Percentiles rank a stretch among this genome's conserved stretches.
phyloP scores from a whole-genome alignment of 1,140 invertebrate species.

The Philaenus spumarius region DNA sequence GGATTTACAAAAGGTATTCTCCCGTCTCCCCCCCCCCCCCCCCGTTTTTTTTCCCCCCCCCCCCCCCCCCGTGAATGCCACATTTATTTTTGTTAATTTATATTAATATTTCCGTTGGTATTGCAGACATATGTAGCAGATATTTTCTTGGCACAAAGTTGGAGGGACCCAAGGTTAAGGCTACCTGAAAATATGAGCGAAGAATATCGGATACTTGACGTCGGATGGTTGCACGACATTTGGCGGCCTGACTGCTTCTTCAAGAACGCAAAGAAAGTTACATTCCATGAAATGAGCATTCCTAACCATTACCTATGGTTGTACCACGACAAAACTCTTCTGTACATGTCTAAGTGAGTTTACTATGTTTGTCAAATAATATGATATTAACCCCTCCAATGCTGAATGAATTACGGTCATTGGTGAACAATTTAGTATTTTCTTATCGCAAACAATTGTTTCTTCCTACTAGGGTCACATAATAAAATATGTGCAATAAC shows the following conservation, averaged over 20 bases:
- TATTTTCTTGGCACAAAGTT: constrained; percentile 86
- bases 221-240: constrained; percentile 84
- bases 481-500: too few relatives aligned
- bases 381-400: too few relatives aligned
- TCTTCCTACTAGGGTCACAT: too few relatives aligned
- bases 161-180: constrained; percentile 77
- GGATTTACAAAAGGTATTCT: too few relatives aligned
- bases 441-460: too few relatives aligned
- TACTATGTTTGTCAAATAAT: too few relatives aligned
- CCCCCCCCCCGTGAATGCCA: too few relatives aligned
- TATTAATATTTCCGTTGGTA: constrained; percentile 1
- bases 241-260: constrained; percentile 91
- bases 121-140: constrained; percentile 84
- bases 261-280: constrained; percentile 89
- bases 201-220: constrained; percentile 82
- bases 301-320: constrained; percentile 90
- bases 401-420: too few relatives aligned
- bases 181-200: constrained; percentile 88
- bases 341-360: constrained; percentile 88
- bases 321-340: constrained; percentile 81
- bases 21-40: too few relatives aligned
- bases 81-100: background rate
- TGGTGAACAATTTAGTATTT: too few relatives aligned
- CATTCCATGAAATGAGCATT: constrained; percentile 91
- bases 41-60: too few relatives aligned